Evolutionary conservation across 2,888 invertebrate species (phyloP).

Genomic region (Metacarcinus magister): DNA sequence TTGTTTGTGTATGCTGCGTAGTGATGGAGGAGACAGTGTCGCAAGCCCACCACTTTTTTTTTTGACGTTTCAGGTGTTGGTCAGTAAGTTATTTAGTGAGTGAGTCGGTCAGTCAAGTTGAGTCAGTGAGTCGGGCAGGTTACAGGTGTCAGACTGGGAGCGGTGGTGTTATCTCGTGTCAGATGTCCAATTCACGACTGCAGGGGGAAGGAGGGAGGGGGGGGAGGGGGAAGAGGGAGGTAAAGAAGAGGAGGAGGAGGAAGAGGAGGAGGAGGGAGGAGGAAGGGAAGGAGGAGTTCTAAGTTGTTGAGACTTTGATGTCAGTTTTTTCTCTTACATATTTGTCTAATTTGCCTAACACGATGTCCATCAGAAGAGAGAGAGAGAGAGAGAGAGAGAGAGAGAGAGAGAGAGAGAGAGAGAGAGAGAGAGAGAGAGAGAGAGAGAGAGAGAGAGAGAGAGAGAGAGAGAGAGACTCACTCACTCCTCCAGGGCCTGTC

Average conservation of each 20-base stretch:
- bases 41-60: not conserved
- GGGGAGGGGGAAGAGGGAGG: not conserved
- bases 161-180: not conserved
- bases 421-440: constrained; percentile 21
- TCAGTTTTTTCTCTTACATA: not conserved
- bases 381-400: constrained; percentile 31
- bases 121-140: constrained; percentile 3
- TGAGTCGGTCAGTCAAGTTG: not conserved
- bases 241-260: not conserved
- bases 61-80: not conserved
- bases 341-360: not conserved
- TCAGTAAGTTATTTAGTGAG: not conserved
- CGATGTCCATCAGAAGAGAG: not conserved
- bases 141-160: not conserved
- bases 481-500: not conserved
- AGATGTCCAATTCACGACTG: constrained; percentile 26
- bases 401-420: constrained; percentile 37
- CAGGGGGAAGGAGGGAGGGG: not conserved
- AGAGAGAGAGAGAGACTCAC: constrained; percentile 31
- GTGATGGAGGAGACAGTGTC: not conserved
- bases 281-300: not conserved
- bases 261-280: not conserved
- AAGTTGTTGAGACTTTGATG: not conserved
- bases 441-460: constrained; percentile 20
- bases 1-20: not conserved